phyloP scores from a whole-genome alignment of 2,888 invertebrate species.

The Gymnosoma rotundatum region DNA sequence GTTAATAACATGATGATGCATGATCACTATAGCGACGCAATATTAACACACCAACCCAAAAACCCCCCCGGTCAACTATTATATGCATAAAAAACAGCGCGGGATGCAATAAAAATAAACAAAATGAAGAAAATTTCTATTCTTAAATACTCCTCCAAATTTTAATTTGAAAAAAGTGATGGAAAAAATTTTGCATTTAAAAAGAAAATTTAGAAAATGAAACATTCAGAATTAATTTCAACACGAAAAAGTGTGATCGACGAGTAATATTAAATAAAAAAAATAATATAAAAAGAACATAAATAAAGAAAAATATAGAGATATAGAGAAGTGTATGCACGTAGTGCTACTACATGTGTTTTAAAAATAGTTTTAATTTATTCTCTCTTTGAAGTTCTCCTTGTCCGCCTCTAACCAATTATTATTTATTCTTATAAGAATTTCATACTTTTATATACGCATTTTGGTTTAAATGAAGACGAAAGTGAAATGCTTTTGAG shows the following conservation, averaged over 20 bases:
- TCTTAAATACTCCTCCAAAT: background rate
- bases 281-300: slow-evolving; percentile 15
- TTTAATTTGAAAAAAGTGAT: background rate
- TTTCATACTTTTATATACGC: slow-evolving; percentile 11
- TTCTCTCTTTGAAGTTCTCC: slow-evolving; percentile 24
- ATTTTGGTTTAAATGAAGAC: slow-evolving; percentile 46
- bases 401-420: background rate
- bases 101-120: slow-evolving; percentile 42
- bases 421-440: slow-evolving; percentile 3
- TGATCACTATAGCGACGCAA: slow-evolving; percentile 51
- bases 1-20: slow-evolving; percentile 63
- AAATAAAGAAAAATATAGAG: background rate
- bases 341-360: slow-evolving; percentile 48
- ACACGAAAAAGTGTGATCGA: slow-evolving; percentile 51
- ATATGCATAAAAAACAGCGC: slow-evolving; percentile 33
- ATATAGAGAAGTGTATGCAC: slow-evolving; percentile 22
- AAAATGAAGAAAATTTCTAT: slow-evolving; percentile 18
- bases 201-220: slow-evolving; percentile 2
- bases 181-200: background rate
- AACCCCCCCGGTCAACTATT: background rate
- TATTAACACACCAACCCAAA: slow-evolving; percentile 9
- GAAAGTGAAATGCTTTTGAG: slow-evolving; percentile 44
- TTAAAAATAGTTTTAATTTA: slow-evolving; percentile 66
- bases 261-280: slow-evolving; percentile 37
- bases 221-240: slow-evolving; percentile 26